Conservation (phyloP, 2,113 vertebrate species). For the Pyrgilauda ruficollis region DNA sequence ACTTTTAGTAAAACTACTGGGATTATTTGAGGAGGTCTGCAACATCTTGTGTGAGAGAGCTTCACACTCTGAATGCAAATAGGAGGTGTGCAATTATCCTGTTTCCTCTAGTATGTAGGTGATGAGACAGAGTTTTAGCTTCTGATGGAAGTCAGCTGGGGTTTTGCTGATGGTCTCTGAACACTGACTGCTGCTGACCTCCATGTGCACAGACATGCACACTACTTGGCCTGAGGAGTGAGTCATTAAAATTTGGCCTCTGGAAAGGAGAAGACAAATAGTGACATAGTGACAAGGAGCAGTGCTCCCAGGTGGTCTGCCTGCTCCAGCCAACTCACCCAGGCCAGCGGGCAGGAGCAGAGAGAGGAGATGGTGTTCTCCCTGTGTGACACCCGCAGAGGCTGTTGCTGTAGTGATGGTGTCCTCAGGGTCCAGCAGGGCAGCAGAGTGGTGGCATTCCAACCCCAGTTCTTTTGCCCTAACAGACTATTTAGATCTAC, state of each 20-base stretch:
- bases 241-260: neutral
- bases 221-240: neutral
- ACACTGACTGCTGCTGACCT: neutral
- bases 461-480: neutral
- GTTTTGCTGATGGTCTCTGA: neutral
- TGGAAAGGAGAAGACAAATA: neutral
- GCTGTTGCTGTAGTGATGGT: neutral
- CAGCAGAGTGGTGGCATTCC: neutral
- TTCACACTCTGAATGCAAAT: neutral
- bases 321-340: neutral
- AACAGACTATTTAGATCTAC: neutral
- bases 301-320: neutral
- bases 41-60: neutral
- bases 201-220: fast-evolving
- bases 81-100: neutral
- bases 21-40: neutral
- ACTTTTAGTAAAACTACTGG: neutral
- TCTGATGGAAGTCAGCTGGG: neutral
- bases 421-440: neutral
- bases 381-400: fast-evolving
- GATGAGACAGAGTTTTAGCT: neutral
- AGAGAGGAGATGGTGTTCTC: neutral
- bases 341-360: neutral
- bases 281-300: neutral
- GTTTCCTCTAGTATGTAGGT: neutral